Evolutionary conservation across 2,888 invertebrate species (phyloP).

Genomic region (Autographa pulchrina): DNA sequence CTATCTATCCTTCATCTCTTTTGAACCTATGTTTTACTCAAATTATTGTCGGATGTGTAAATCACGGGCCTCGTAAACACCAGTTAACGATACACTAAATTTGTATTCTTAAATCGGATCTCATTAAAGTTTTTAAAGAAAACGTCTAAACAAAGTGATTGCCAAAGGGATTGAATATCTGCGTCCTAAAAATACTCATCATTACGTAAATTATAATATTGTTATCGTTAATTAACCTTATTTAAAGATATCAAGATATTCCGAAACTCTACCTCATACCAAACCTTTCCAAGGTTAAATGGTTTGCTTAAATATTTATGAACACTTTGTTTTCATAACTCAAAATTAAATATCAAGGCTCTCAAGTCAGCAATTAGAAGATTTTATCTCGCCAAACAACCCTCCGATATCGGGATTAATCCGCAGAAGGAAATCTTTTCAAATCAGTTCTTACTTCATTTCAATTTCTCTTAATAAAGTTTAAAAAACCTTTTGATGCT

Average conservation of each 20-base stretch:
- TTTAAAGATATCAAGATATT: slow-evolving; percentile 29
- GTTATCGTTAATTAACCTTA: slow-evolving; percentile 16
- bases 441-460: slow-evolving; percentile 31
- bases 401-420: slow-evolving; percentile 30
- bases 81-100: slow-evolving; percentile 43
- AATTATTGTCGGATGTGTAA: slow-evolving; percentile 40
- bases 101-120: slow-evolving; percentile 38
- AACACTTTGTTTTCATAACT: slow-evolving; percentile 32
- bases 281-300: slow-evolving; percentile 17
- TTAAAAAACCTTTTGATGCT: slow-evolving; percentile 42
- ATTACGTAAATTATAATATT: slow-evolving; percentile 18
- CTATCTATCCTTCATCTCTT: slow-evolving; percentile 14
- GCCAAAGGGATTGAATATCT: slow-evolving; percentile 14
- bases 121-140: slow-evolving; percentile 35
- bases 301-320: slow-evolving; percentile 33
- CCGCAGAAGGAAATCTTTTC: slow-evolving; percentile 36
- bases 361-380: slow-evolving; percentile 21
- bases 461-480: slow-evolving; percentile 44
- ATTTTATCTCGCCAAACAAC: slow-evolving; percentile 20
- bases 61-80: slow-evolving; percentile 49
- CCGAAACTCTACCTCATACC: slow-evolving; percentile 12
- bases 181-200: slow-evolving; percentile 7
- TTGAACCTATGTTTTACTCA: slow-evolving; percentile 15
- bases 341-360: slow-evolving; percentile 26
- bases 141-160: slow-evolving; percentile 17